These are phyloP conservation scores for Noctuana brunneofusca DNA, from an alignment of 2,888 invertebrate species.

Conservation along the genomic window DNA sequence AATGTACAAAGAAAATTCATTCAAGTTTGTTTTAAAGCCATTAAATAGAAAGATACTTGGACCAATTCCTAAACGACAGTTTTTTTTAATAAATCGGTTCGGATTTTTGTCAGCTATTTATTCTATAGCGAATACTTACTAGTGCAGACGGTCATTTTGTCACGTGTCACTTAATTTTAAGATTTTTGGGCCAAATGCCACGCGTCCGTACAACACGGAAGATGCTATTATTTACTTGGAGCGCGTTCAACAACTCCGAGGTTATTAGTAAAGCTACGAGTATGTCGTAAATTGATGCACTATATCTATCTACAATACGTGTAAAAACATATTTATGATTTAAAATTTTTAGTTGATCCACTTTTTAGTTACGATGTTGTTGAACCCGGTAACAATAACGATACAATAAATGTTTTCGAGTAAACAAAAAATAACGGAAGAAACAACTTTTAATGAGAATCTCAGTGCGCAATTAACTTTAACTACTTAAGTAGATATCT, in stretches of 20 bases:
- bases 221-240: slow-evolving; percentile 70
- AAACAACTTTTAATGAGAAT: neutral
- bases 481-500: too few species aligned
- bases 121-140: slow-evolving; percentile 5
- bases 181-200: slow-evolving; percentile 57
- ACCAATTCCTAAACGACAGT: slow-evolving; percentile 1
- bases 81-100: slow-evolving; percentile 7
- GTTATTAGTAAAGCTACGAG: slow-evolving; percentile 61
- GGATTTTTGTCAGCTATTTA: neutral
- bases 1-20: neutral
- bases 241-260: slow-evolving; percentile 66
- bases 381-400: slow-evolving; percentile 16
- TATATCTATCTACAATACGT: slow-evolving; percentile 22
- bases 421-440: neutral
- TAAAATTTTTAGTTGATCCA: slow-evolving; percentile 3
- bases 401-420: neutral
- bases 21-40: neutral
- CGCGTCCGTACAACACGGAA: slow-evolving; percentile 63
- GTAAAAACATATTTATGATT: slow-evolving; percentile 17
- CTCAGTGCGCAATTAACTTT: too few species aligned
- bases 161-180: slow-evolving; percentile 33
- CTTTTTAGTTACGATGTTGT: slow-evolving; percentile 15
- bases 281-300: slow-evolving; percentile 56
- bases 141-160: slow-evolving; percentile 26
- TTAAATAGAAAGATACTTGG: neutral